Evolutionary conservation across 1,140 invertebrate species (phyloP).

Genomic region (Drosophila cardini): DNA sequence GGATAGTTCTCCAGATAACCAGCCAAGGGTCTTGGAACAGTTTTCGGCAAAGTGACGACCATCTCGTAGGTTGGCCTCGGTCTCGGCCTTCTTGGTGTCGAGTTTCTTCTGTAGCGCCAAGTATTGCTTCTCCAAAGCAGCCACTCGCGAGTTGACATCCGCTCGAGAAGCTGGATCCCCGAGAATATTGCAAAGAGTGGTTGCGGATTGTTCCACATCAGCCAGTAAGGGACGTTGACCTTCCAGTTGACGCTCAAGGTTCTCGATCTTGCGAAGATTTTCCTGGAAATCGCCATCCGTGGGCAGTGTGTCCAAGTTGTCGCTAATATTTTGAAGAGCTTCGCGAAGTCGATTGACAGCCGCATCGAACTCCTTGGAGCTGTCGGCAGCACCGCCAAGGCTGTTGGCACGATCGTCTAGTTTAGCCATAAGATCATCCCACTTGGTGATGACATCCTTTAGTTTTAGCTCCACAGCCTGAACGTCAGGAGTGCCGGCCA

Average conservation of each 20-base stretch:
- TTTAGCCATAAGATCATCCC: slow-evolving; percentile 91
- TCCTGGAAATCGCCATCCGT: slow-evolving; percentile 94
- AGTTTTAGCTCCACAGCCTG: slow-evolving; percentile 89
- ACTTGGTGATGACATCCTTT: slow-evolving; percentile 89
- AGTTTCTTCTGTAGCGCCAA: slow-evolving; percentile 94
- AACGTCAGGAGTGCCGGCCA: slow-evolving; percentile 90
- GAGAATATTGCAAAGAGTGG: slow-evolving; percentile 94
- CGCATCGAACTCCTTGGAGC: slow-evolving; percentile 95
- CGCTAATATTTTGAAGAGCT: slow-evolving; percentile 93
- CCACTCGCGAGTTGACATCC: slow-evolving; percentile 95
- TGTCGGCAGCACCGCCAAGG: slow-evolving; percentile 94
- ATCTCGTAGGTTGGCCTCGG: slow-evolving; percentile 93
- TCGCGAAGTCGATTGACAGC: slow-evolving; percentile 92
- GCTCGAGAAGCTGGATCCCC: slow-evolving; percentile 95
- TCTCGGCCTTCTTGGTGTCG: slow-evolving; percentile 94
- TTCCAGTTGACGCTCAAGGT: slow-evolving; percentile 94
- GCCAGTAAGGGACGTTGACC: slow-evolving; percentile 93
- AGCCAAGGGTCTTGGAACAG: slow-evolving; percentile 94
- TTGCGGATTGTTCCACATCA: slow-evolving; percentile 94
- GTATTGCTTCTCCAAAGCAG: slow-evolving; percentile 92
- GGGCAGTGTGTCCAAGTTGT: slow-evolving; percentile 94
- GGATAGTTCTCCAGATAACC: slow-evolving; percentile 92
- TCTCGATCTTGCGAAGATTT: slow-evolving; percentile 93
- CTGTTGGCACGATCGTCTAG: slow-evolving; percentile 93
- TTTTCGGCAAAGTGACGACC: slow-evolving; percentile 94